These are phyloP conservation scores for Thinocorus orbignyianus DNA, from an alignment of 2,113 vertebrate genomes.

Conservation along the genomic window DNA sequence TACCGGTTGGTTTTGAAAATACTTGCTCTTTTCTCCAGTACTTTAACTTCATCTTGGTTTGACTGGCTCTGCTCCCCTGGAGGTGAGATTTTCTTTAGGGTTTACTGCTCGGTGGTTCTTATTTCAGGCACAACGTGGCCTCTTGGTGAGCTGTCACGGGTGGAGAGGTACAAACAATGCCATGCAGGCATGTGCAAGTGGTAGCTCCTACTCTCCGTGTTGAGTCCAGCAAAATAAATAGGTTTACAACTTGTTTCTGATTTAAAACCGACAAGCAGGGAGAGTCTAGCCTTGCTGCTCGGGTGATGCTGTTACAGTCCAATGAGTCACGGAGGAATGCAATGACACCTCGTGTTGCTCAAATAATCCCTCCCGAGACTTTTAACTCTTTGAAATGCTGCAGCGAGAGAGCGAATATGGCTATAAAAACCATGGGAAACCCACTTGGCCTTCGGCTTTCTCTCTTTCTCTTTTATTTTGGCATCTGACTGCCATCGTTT, in stretches of 20 bases:
- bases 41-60: background rate
- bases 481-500: background rate
- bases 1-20: background rate
- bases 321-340: slow-evolving; percentile 5
- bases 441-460: background rate
- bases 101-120: background rate
- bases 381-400: slow-evolving; percentile 23
- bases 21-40: background rate
- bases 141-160: slow-evolving; percentile 24
- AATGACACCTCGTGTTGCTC: slow-evolving; percentile 12
- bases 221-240: background rate
- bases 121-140: background rate
- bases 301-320: background rate
- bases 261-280: background rate
- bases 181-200: background rate
- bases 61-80: background rate
- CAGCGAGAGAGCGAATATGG: background rate
- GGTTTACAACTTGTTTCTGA: background rate
- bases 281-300: background rate
- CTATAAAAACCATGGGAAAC: background rate
- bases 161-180: slow-evolving; percentile 46
- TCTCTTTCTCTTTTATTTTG: background rate
- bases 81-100: slow-evolving; percentile 16
- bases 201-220: background rate
- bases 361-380: background rate